phyloP scores from a whole-genome alignment of 2,797 vertebrate genomes.

The Linurgus olivaceus region DNA sequence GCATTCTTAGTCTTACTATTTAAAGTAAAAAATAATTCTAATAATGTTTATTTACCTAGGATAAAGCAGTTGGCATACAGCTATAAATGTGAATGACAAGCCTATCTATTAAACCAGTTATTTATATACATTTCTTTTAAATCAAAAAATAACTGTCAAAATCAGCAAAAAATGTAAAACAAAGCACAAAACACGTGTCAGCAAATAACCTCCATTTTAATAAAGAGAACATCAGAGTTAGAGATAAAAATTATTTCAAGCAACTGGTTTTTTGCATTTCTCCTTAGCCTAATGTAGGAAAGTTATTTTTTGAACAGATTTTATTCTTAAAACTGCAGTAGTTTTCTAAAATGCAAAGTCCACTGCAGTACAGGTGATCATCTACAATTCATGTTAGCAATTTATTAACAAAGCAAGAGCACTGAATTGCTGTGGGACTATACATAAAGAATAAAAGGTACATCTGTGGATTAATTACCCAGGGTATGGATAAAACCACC shows the following conservation, averaged over 20 bases:
- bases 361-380: background rate
- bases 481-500: slow-evolving; percentile 11
- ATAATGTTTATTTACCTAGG: slow-evolving; percentile 14
- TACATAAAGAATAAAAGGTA: background rate
- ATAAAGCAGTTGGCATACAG: background rate
- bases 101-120: slow-evolving; percentile 14
- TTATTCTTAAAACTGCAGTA: slow-evolving; percentile 9
- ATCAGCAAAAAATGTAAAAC: background rate
- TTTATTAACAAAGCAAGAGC: slow-evolving; percentile 22
- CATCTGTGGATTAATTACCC: slow-evolving; percentile 62
- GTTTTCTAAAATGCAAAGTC: slow-evolving; percentile 21
- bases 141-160: background rate
- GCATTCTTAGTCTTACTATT: background rate
- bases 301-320: slow-evolving; percentile 50
- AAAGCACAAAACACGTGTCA: slow-evolving; percentile 24
- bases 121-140: background rate
- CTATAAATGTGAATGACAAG: background rate
- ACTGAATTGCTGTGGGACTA: background rate
- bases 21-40: background rate
- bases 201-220: slow-evolving; percentile 24
- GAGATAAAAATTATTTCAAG: slow-evolving; percentile 18
- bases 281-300: slow-evolving; percentile 16
- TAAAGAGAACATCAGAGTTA: background rate
- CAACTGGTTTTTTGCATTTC: background rate
- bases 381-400: slow-evolving; percentile 25